phyloP scores from a whole-genome alignment of 2,797 vertebrate genomes.

The Choloepus didactylus region DNA sequence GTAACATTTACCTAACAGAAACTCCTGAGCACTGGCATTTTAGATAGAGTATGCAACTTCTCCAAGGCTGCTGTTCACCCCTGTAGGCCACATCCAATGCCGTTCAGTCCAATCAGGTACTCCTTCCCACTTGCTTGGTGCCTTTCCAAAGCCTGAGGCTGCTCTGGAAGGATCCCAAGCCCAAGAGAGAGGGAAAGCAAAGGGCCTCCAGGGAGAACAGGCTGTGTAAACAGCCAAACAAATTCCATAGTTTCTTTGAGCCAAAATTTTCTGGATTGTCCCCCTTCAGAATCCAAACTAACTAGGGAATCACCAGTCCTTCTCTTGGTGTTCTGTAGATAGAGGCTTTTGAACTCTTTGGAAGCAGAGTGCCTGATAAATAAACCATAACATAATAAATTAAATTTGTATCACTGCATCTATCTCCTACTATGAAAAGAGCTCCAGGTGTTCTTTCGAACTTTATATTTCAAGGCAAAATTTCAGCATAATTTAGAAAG shows the following conservation, averaged over 20 bases:
- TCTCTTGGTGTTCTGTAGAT: neutral
- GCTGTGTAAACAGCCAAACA: neutral
- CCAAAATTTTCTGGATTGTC: constrained; percentile 36
- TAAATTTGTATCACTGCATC: constrained; percentile 75
- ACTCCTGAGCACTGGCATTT: neutral
- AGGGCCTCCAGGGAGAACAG: neutral
- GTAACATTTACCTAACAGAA: neutral
- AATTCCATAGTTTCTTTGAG: constrained; percentile 39
- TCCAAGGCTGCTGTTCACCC: neutral
- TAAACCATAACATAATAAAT: constrained; percentile 65
- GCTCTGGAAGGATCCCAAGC: neutral
- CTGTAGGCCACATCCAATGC: neutral
- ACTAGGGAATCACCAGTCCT: neutral
- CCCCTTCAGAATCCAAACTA: constrained; percentile 53
- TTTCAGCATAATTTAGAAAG: constrained; percentile 82
- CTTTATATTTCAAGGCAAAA: constrained; percentile 85
- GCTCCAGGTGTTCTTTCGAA: constrained; percentile 75
- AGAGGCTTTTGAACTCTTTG: constrained; percentile 66
- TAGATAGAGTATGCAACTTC: neutral
- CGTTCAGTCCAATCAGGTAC: neutral
- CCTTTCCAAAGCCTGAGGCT: neutral
- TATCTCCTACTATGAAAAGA: constrained; percentile 78
- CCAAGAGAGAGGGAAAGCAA: neutral
- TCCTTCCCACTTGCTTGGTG: neutral
- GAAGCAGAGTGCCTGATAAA: constrained; percentile 71